Evolutionary conservation across 2,113 vertebrate species (phyloP).

Genomic region (Muntiacus muntjak): DNA sequence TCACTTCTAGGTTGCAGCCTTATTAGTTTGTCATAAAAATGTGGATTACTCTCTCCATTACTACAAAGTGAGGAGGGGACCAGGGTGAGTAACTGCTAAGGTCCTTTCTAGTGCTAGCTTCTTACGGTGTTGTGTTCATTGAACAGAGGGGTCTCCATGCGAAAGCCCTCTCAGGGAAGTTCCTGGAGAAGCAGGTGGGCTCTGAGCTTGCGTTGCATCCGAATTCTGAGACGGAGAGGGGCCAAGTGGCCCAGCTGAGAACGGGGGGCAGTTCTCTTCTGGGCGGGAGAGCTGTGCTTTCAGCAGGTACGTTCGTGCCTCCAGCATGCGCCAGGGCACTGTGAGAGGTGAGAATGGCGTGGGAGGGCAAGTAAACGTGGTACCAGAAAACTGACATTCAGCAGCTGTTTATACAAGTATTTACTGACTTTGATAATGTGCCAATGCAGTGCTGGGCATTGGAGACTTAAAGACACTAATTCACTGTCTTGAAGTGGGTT

Average conservation of each 20-base stretch:
- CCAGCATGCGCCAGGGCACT: not conserved
- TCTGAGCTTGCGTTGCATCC: not conserved
- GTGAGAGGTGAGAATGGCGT: not conserved
- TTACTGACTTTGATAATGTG: not conserved
- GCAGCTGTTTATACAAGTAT: not conserved
- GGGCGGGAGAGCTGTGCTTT: not conserved
- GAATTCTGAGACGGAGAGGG: not conserved
- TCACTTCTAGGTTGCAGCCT: not conserved
- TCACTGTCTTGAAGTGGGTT: not conserved
- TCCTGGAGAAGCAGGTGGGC: not conserved
- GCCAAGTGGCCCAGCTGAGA: not conserved
- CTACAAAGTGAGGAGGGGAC: not conserved
- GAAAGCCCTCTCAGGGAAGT: not conserved
- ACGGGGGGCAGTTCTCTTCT: not conserved
- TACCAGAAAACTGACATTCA: not conserved
- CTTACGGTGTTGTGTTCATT: fast-evolving
- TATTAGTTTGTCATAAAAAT: not conserved
- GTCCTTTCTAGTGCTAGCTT: not conserved
- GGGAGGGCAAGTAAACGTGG: not conserved
- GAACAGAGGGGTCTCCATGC: fast-evolving
- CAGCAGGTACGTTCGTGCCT: not conserved
- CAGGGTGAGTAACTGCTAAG: not conserved
- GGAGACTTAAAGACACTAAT: too few relatives aligned
- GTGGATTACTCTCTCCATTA: not conserved
- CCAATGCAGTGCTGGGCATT: not conserved